These are phyloP conservation scores for Buceros bicornis DNA, from an alignment of 2,797 vertebrate genomes.

Conservation along the genomic window DNA sequence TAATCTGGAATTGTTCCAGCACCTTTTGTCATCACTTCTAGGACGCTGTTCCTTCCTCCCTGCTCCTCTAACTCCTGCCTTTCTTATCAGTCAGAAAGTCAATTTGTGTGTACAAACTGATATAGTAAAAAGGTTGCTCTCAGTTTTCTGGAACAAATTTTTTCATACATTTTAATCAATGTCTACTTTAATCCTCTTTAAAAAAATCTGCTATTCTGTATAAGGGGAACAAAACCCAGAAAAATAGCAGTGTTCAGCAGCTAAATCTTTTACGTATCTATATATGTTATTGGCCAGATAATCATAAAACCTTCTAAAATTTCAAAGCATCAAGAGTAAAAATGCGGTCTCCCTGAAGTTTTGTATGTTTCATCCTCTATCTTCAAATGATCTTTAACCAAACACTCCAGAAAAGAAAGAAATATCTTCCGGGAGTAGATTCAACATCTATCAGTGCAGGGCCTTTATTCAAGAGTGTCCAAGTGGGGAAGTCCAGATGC, in stretches of 20 bases:
- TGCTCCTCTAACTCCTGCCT: neutral
- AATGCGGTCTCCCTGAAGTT: neutral
- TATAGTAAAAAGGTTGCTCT: neutral
- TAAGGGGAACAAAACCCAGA: neutral
- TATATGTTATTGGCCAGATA: neutral
- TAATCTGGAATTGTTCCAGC: neutral
- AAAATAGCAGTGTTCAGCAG: neutral
- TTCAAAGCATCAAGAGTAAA: neutral
- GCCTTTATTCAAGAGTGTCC: neutral
- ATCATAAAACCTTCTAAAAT: neutral
- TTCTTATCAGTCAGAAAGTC: neutral
- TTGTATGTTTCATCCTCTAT: neutral
- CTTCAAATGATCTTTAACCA: neutral
- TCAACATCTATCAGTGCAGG: neutral
- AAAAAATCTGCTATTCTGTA: neutral
- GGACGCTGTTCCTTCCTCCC: neutral
- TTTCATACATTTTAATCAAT: slow-evolving; percentile 7
- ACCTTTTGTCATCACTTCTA: neutral
- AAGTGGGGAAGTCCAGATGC: neutral
- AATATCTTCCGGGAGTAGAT: neutral
- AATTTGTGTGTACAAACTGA: neutral
- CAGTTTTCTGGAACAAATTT: neutral
- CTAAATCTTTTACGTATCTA: neutral
- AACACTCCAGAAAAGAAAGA: neutral
- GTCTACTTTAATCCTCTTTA: neutral